Percentiles rank a stretch among this genome's conserved stretches.
Conservation (phyloP, 2,113 vertebrate genomes). For the Clarias magur region DNA sequence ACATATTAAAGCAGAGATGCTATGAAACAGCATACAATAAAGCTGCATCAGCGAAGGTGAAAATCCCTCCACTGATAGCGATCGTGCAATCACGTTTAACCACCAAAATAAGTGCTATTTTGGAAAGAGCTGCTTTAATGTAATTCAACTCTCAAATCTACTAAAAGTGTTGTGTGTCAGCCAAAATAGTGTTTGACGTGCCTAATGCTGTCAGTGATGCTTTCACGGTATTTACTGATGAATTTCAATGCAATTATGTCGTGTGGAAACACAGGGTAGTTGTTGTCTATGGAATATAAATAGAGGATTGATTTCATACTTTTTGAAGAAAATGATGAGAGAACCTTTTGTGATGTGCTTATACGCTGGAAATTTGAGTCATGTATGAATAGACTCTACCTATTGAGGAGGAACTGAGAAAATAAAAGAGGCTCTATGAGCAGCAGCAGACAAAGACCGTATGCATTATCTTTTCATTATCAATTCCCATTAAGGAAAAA, state of each 20-base stretch:
- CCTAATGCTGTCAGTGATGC: conserved; percentile 1
- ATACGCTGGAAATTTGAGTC: background rate
- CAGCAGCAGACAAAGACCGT: background rate
- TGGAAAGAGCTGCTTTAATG: background rate
- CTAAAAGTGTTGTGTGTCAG: background rate
- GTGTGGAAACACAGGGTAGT: background rate
- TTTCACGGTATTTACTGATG: background rate
- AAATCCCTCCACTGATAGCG: background rate
- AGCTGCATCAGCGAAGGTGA: background rate
- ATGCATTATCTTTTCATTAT: background rate
- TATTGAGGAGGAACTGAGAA: background rate
- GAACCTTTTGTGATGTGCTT: background rate
- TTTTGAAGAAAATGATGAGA: conserved; percentile 7
- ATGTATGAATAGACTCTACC: background rate
- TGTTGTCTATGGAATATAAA: conserved; percentile 12
- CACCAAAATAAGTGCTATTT: background rate
- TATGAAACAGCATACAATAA: background rate
- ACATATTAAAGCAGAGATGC: background rate
- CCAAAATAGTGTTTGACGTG: background rate
- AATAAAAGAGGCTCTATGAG: background rate
- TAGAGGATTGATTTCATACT: background rate
- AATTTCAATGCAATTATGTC: background rate
- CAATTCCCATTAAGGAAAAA: background rate
- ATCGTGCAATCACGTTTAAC: background rate
- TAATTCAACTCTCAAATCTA: background rate